Percentiles rank a stretch among this genome's conserved stretches.
These are phyloP conservation scores for Psilanteris sp. DNA, from an alignment of 1,140 invertebrate species.

Conservation along the genomic window DNA sequence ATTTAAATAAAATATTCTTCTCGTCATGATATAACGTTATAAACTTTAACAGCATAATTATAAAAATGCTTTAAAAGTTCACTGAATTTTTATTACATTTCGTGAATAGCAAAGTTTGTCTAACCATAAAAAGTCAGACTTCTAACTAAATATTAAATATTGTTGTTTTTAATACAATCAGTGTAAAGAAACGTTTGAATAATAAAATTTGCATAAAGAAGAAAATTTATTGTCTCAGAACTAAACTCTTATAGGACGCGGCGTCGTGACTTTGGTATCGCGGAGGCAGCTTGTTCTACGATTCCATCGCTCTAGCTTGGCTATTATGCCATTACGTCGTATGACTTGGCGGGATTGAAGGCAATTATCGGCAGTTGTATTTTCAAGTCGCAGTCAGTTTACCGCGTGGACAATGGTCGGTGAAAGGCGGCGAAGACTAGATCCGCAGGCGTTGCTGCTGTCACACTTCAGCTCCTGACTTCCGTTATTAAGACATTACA, in stretches of 20 bases:
- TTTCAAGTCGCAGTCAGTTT: conserved; percentile 64
- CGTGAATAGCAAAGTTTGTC: too few relatives aligned
- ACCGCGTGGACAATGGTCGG: conserved; percentile 72
- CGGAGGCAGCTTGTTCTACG: conserved; percentile 67
- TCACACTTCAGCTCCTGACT: conserved; percentile 50
- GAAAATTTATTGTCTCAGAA: conserved; percentile 43
- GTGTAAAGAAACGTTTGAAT: conserved; percentile 6
- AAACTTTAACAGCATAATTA: too few relatives aligned
- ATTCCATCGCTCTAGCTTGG: conserved; percentile 70
- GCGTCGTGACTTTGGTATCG: conserved; percentile 56
- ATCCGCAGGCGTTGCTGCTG: conserved; percentile 68
- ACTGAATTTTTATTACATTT: too few relatives aligned
- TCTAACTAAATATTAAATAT: too few relatives aligned
- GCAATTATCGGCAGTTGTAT: conserved; percentile 75
- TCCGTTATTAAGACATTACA: conserved; percentile 53
- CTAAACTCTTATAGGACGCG: conserved; percentile 40
- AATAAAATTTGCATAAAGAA: conserved; percentile 31
- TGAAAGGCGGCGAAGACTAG: conserved; percentile 74
- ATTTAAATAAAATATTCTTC: too few relatives aligned
- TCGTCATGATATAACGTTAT: too few relatives aligned
- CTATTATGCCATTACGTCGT: conserved; percentile 74
- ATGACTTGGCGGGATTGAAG: conserved; percentile 72
- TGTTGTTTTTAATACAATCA: too few relatives aligned
- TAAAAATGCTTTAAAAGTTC: too few relatives aligned
- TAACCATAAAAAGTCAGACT: too few relatives aligned